Evolutionary conservation across 2,797 vertebrate species (phyloP), one percentile per base, ranked within the genome.

Genomic region (Podarcis siculus): DNA sequence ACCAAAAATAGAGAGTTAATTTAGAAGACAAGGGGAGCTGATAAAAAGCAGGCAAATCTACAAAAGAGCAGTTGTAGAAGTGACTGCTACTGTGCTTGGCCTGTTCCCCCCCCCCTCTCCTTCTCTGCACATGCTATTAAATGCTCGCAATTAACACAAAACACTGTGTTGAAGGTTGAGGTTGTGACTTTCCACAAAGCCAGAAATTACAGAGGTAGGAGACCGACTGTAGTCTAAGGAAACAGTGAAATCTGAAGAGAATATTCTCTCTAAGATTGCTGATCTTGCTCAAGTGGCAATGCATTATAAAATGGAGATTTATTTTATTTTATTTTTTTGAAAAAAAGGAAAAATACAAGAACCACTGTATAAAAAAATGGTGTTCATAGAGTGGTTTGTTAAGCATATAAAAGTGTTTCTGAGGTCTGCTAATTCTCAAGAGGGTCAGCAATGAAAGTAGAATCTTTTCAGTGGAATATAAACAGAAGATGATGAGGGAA

Each of bases 161-260:
- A 82, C 86, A 1, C 5, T 88, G 30, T 66, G 7, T 17, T 76
- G 86, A 86, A 83, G 0, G 13, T 79, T 89, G 49, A 91, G n/a
- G 88, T 93, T 92, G 77, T 90, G 91, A 93, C 61, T 82, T 88
- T 90, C 23, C 35, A 91, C 61, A 93, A 90, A 93, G 61, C 83
- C 0, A 75, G 19, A 90, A 87, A 81, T 71, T 90, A 89, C 55
- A 77, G 13, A 89, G 91, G 89, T 89, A 69, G 81, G 45, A 2
- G 85, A 90, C 27, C 4, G 30, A 19, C 82, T 4, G 42, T 82
- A 80, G 83, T 87, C 73, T 2, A 4, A 45, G 25, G 39, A 58
- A 88, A 79, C 82, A 67, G 45, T 2, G 1, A 85, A 92, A 88
- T 64, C 32, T 25, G n/a, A 91, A 90, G 35, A 85, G 77, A 86